phyloP scores from a whole-genome alignment of 2,888 invertebrate species.

The Sarcophaga subvicina region DNA sequence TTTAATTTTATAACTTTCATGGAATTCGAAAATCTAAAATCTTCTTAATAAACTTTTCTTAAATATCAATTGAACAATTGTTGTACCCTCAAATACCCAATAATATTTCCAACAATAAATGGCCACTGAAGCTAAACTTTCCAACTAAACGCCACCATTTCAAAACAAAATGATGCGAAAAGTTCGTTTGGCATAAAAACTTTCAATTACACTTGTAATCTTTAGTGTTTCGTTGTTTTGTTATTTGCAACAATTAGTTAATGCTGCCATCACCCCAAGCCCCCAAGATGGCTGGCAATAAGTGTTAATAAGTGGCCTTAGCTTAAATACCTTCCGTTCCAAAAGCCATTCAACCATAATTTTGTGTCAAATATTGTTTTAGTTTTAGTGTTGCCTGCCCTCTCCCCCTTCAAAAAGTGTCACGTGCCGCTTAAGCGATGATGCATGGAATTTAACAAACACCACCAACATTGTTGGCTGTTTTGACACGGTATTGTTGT shows the following conservation, averaged over 20 bases:
- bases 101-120: too few relatives aligned
- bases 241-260: constrained; percentile 35
- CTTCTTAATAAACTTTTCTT: too few relatives aligned
- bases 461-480: constrained; percentile 32
- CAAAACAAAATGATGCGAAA: neutral
- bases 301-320: constrained; percentile 38
- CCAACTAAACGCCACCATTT: neutral
- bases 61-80: too few relatives aligned
- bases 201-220: neutral
- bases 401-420: neutral
- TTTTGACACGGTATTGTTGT: neutral
- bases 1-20: too few relatives aligned
- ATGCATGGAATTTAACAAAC: constrained; percentile 46
- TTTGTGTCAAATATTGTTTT: constrained; percentile 24
- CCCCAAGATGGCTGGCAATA: constrained; percentile 6
- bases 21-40: too few relatives aligned
- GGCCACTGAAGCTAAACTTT: too few relatives aligned
- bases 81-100: too few relatives aligned
- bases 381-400: neutral
- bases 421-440: constrained; percentile 61
- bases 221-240: neutral
- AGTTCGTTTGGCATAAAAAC: neutral
- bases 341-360: constrained; percentile 36
- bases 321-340: constrained; percentile 35
- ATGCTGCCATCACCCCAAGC: neutral